Percentiles rank a stretch among this genome's conserved stretches.
phyloP scores from a whole-genome alignment of 1,140 invertebrate species.

The Drosophila lowei region DNA sequence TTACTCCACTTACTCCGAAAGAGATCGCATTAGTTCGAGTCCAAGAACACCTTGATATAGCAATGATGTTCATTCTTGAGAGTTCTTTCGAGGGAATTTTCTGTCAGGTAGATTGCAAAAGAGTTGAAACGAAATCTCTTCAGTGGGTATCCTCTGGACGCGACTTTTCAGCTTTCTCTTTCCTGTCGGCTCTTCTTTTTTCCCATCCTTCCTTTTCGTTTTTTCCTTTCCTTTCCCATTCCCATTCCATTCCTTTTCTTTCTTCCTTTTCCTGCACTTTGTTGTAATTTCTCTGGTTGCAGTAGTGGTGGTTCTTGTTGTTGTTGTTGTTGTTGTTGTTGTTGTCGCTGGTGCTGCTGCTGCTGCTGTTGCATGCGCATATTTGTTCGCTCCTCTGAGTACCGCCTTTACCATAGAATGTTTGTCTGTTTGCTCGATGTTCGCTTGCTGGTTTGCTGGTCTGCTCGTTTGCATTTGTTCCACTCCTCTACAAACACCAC shows the following conservation, averaged over 20 bases:
- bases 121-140: no score
- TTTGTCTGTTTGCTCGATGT: slow-evolving; percentile 40
- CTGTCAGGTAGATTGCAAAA: no score
- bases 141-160: no score
- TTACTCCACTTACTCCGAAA: no score
- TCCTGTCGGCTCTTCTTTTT: no score
- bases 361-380: background rate
- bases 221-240: background rate
- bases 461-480: slow-evolving; percentile 17
- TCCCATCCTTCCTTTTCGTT: no score
- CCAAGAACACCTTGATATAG: no score
- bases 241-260: background rate
- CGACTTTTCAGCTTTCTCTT: no score
- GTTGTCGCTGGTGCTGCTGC: slow-evolving; percentile 4
- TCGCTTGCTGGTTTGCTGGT: slow-evolving; percentile 23
- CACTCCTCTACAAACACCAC: background rate
- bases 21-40: no score
- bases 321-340: slow-evolving; percentile 12
- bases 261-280: slow-evolving; percentile 1
- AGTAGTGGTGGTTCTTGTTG: slow-evolving; percentile 13
- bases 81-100: no score
- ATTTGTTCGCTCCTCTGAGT: slow-evolving; percentile 2
- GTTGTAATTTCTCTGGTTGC: slow-evolving; percentile 38
- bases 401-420: slow-evolving; percentile 27
- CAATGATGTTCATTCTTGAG: no score